Evolutionary conservation across 2,888 invertebrate species (phyloP), one percentile per base, ranked within the genome.

Genomic region (Timandra comae): DNA sequence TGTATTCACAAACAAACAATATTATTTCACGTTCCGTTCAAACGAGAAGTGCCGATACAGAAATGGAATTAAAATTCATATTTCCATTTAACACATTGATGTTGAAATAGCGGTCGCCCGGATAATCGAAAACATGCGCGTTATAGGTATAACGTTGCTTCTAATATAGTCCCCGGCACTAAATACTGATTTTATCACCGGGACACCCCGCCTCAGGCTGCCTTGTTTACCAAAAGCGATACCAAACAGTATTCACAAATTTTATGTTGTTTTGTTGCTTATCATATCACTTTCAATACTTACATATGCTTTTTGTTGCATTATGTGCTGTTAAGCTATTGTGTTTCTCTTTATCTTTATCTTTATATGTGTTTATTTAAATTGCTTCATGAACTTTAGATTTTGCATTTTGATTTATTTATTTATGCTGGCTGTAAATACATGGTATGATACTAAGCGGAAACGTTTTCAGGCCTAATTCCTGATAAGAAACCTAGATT

Each of bases 121-220:
- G 49, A 31, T 53, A 61, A 54, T 57, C 50, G 38, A 50, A 55
- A 53, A 46, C 46, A 49, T 60, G 16, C 11, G 24, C 6, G 11
- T 11, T 11, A 24, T 24, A 24, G 8, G 10, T 43, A 56, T 53
- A 43, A 52, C 60, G 56, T 57, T 56, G 52, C 48, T 42, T 50
- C 47, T 44, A 52, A 50, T 40, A 43, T 42, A 56, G 56, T 51
- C 44, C 31, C 31, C 31, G 16, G 51, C 61, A 64, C 65, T 56
- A 54, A 56, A 52, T 56, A 62, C 24, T 10, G 62, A 67, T 65
- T 46, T 35, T 57, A 66, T 68, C 70, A 57, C 42, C 10, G 7
- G 24, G 24, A 24, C 24, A 24, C 11, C 11, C 11, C 24, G 24
- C 9, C 1, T 10, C 21, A 35, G 6, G 16, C 16, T 16, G 3